phyloP scores from a whole-genome alignment of 2,113 vertebrate genomes.

The Cryptomyrus ogoouensis region DNA sequence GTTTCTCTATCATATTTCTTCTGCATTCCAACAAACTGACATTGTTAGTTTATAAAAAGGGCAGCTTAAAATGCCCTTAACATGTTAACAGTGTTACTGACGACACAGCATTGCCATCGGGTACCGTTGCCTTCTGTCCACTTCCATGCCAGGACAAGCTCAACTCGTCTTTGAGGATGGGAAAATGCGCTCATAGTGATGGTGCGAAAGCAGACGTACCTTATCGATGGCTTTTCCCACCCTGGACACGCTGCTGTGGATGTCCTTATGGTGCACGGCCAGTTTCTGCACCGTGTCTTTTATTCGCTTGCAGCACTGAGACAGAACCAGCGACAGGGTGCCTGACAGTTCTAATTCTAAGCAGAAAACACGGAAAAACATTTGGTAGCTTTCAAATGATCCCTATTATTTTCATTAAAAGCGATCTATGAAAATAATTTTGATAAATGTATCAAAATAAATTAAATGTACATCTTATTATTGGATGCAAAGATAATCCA shows the following conservation, averaged over 20 bases:
- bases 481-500: neutral
- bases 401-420: neutral
- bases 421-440: neutral
- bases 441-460: neutral
- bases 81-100: neutral
- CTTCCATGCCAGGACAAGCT: neutral
- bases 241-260: conserved; percentile 76
- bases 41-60: neutral
- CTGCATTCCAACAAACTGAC: neutral
- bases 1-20: neutral
- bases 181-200: neutral
- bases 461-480: neutral
- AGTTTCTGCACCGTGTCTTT: conserved; percentile 78
- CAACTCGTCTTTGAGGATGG: neutral
- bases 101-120: neutral
- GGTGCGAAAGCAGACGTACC: conserved; percentile 46
- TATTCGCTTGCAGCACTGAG: conserved; percentile 78
- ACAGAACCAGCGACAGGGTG: conserved; percentile 75
- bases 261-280: conserved; percentile 78
- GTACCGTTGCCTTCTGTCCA: neutral
- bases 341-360: conserved; percentile 73
- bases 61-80: neutral
- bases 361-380: conserved; percentile 29
- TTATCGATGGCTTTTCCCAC: conserved; percentile 82
- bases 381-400: neutral